Conservation (phyloP, 2,113 vertebrate species). For the Pyrgilauda ruficollis region DNA sequence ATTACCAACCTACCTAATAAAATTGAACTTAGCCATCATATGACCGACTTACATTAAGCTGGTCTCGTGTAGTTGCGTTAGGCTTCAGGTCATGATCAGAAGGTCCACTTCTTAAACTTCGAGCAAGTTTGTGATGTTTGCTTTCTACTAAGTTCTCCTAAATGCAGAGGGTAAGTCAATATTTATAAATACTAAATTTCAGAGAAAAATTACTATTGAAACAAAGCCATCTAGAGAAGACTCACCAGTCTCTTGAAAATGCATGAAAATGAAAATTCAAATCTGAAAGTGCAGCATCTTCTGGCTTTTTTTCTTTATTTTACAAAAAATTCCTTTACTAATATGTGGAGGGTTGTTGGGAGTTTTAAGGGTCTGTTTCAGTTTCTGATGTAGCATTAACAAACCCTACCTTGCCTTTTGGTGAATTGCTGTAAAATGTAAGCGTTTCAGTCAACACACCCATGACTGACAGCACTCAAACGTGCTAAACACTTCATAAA, state of each 20-base stretch:
- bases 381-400: background rate
- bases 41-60: conserved; percentile 86
- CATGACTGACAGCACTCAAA: conserved; percentile 30
- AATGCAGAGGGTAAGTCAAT: background rate
- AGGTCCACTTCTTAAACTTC: conserved; percentile 94
- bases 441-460: conserved; percentile 2
- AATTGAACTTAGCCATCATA: background rate
- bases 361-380: background rate
- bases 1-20: background rate
- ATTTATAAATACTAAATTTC: background rate
- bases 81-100: conserved; percentile 98
- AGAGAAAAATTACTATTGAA: background rate
- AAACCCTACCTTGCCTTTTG: background rate
- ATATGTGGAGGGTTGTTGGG: background rate
- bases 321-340: background rate
- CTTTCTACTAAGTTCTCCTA: conserved; percentile 98
- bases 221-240: background rate
- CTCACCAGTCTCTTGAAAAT: background rate
- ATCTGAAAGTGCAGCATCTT: background rate
- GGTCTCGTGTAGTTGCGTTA: conserved; percentile 93
- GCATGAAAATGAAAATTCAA: background rate
- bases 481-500: background rate
- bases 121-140: conserved; percentile 97
- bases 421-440: conserved; percentile 16
- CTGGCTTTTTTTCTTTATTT: background rate